phyloP scores from a whole-genome alignment of 2,888 invertebrate genomes.

The Orchestes rusci region DNA sequence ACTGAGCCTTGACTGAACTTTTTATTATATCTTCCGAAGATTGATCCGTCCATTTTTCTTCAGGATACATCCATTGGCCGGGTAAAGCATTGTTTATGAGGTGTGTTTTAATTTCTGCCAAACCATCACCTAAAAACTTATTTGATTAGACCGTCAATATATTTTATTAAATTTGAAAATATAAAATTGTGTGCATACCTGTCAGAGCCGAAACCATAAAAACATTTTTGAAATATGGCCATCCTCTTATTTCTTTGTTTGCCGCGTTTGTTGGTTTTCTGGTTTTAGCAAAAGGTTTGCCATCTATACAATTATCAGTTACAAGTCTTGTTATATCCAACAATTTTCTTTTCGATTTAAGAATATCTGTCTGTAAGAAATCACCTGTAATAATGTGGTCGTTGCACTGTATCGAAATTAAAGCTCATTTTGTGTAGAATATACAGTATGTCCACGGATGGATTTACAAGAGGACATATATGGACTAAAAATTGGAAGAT shows the following conservation, averaged over 20 bases:
- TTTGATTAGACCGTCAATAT: no score
- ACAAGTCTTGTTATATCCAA: conserved; percentile 63
- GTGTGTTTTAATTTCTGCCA: conserved; percentile 49
- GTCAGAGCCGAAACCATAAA: conserved; percentile 87
- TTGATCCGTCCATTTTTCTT: conserved; percentile 66
- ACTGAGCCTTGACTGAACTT: conserved; percentile 71
- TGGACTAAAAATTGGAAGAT: no score
- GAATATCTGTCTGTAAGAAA: conserved; percentile 58
- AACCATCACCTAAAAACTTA: conserved; percentile 48
- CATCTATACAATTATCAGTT: conserved; percentile 49
- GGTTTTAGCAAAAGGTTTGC: conserved; percentile 31
- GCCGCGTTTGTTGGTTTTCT: background rate
- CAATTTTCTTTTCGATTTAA: conserved; percentile 66
- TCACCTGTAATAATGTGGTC: no score
- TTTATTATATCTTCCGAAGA: conserved; percentile 60
- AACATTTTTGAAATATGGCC: conserved; percentile 77
- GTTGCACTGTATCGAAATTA: no score
- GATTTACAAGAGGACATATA: no score
- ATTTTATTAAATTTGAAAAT: no score
- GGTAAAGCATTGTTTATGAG: conserved; percentile 58
- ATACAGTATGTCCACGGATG: no score
- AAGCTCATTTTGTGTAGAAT: no score
- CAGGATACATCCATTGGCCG: conserved; percentile 60
- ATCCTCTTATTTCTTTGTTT: conserved; percentile 43
- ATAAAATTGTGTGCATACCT: no score